Evolutionary conservation across 2,113 vertebrate species (phyloP).

Genomic region (Albula goreensis): DNA sequence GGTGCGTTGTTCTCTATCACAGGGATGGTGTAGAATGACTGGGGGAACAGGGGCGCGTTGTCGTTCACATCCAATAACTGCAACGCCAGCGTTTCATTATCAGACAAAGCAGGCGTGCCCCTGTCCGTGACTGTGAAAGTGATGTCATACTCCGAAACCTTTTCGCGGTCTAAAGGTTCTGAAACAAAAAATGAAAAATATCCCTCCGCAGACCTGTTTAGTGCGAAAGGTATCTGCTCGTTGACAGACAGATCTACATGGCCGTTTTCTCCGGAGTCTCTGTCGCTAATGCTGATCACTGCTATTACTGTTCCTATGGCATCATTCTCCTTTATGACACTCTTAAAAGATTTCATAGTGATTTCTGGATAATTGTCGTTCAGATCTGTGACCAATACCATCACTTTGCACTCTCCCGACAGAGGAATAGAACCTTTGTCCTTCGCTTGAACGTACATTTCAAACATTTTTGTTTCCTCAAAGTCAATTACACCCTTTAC

Average conservation of each 20-base stretch:
- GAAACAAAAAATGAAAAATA: constrained; percentile 47
- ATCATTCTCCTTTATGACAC: constrained; percentile 49
- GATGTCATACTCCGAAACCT: constrained; percentile 48
- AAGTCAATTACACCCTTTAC: constrained; percentile 44
- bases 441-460: constrained; percentile 63
- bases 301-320: constrained; percentile 48
- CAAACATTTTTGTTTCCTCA: constrained; percentile 53
- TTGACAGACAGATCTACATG: constrained; percentile 50
- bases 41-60: constrained; percentile 4
- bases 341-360: constrained; percentile 58
- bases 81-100: constrained; percentile 50
- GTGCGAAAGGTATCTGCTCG: constrained; percentile 48
- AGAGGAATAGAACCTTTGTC: constrained; percentile 56
- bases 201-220: constrained; percentile 52
- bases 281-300: constrained; percentile 53
- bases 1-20: constrained; percentile 25
- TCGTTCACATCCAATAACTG: constrained; percentile 32
- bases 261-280: constrained; percentile 41
- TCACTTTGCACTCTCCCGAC: constrained; percentile 67
- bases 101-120: constrained; percentile 44
- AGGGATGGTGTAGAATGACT: constrained; percentile 24
- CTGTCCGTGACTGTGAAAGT: constrained; percentile 49
- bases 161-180: constrained; percentile 48
- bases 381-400: constrained; percentile 62
- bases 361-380: constrained; percentile 72